A percentile compares a stretch with the other conserved stretches of the same genome.
Conservation (phyloP, 2,888 invertebrate species). For the Empis stercorea region DNA sequence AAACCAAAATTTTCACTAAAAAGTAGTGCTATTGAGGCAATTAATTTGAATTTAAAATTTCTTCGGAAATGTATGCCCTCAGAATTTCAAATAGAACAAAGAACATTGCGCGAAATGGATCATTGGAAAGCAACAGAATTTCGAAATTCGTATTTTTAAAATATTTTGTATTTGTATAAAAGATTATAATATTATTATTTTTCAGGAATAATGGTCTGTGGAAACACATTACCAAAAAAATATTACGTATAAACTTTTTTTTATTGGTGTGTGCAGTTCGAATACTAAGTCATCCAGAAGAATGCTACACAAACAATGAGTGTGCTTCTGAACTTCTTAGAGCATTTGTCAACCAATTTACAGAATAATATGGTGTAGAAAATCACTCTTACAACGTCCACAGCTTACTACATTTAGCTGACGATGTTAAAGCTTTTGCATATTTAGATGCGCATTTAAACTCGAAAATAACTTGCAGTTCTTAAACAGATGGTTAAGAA, state of each 20-base stretch:
- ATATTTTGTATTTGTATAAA: too few species aligned
- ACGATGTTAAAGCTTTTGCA: background rate
- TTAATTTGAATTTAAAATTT: background rate
- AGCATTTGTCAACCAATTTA: background rate
- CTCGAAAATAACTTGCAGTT: background rate
- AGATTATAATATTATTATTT: too few species aligned
- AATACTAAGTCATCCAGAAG: background rate
- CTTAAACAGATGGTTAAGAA: background rate
- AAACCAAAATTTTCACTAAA: background rate
- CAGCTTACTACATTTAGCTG: background rate
- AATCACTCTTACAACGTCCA: background rate
- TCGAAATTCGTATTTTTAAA: too few species aligned
- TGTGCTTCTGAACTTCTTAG: background rate
- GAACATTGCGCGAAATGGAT: background rate
- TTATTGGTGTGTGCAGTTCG: background rate
- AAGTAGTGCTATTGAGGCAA: background rate
- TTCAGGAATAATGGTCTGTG: background rate
- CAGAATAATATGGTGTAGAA: background rate
- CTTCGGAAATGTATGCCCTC: background rate
- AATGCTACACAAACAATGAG: background rate
- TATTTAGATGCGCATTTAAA: background rate
- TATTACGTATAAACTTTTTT: background rate
- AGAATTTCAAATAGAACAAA: background rate
- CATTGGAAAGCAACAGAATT: too few species aligned
- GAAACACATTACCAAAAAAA: background rate